A percentile compares a stretch with the other conserved stretches of the same genome.
These are phyloP conservation scores for Rousettus leschenaultii DNA, from an alignment of 2,113 vertebrate species.

Conservation along the genomic window DNA sequence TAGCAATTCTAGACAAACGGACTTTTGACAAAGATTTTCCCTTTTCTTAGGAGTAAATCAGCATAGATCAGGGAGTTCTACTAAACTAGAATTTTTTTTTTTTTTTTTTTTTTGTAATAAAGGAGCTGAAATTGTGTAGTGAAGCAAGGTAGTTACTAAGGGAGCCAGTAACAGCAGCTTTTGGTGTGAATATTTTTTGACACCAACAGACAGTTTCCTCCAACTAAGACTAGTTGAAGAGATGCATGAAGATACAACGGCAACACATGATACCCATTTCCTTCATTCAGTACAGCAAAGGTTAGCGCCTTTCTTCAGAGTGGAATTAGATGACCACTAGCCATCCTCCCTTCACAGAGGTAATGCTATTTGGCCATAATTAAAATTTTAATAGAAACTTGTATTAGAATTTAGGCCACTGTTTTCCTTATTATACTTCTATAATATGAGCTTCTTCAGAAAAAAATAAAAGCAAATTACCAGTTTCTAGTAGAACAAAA, in stretches of 20 bases:
- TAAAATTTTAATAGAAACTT: slow-evolving; percentile 58
- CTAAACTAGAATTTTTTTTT: background rate
- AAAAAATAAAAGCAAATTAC: slow-evolving; percentile 72
- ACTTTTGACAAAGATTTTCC: background rate
- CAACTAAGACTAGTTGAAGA: background rate
- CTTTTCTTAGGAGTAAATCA: background rate
- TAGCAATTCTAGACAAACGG: background rate
- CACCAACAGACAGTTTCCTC: background rate
- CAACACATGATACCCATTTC: background rate
- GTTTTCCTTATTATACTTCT: slow-evolving; percentile 57
- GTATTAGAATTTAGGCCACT: slow-evolving; percentile 39
- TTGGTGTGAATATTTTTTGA: background rate
- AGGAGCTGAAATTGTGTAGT: background rate
- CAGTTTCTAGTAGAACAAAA: slow-evolving; percentile 70
- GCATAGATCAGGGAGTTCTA: background rate
- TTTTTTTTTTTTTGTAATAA: background rate
- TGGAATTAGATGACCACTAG: slow-evolving; percentile 21
- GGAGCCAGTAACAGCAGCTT: background rate
- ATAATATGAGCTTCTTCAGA: slow-evolving; percentile 55
- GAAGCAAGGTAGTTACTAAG: background rate
- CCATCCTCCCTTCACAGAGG: background rate
- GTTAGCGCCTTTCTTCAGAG: background rate
- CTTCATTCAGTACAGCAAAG: background rate
- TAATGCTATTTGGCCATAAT: slow-evolving; percentile 38
- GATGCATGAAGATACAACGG: background rate